Evolutionary conservation across 2,797 vertebrate genomes (phyloP), one percentile per base, ranked within the genome.

Genomic region (Rhinophrynus dorsalis): DNA sequence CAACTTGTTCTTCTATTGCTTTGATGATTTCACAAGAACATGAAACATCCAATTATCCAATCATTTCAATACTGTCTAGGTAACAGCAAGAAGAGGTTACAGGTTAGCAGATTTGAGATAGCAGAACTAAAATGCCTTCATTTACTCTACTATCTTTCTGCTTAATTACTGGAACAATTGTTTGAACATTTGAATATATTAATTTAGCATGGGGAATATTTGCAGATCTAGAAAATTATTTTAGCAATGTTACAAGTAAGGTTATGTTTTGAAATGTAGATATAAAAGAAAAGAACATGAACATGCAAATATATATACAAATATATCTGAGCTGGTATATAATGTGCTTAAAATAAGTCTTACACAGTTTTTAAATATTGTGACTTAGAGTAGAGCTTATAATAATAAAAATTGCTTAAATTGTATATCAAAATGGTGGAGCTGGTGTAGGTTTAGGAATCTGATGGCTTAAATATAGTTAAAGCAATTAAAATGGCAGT

Each of bases 81-180:
- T 1, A 67, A 62, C 74, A 80, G 79, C 74, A 71, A 72, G 57
- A 68, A 64, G 66, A 80, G 81, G 79, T 74, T 72, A 85, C 82
- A 81, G 84, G 80, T 78, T 81, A 78, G 73, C 76, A 78, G 50
- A 70, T 84, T 78, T 77, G 74, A 63, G 72, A 71, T 68, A 80
- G 74, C 15, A 2, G 60, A 73, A 77, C 74, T 72, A 60, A 78
- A 78, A 76, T 7, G 75, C 75, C 73, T 78, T 79, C 72, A 50
- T 78, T 77, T 74, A 54, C 73, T 75, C 70, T 77, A 79, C 78
- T 82, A 79, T 80, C 76, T 77, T 71, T 47, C 80, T 84, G 76
- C 77, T 85, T 85, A 83, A 86, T 84, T 83, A 80, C 75, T 78
- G 77, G 75, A 81, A 81, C 81, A 75, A 82, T 80, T 76, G 79